Percentiles rank a stretch among this genome's conserved stretches.
Evolutionary conservation across 1,140 invertebrate species (phyloP).

Genomic region (Helicoverpa zea): DNA sequence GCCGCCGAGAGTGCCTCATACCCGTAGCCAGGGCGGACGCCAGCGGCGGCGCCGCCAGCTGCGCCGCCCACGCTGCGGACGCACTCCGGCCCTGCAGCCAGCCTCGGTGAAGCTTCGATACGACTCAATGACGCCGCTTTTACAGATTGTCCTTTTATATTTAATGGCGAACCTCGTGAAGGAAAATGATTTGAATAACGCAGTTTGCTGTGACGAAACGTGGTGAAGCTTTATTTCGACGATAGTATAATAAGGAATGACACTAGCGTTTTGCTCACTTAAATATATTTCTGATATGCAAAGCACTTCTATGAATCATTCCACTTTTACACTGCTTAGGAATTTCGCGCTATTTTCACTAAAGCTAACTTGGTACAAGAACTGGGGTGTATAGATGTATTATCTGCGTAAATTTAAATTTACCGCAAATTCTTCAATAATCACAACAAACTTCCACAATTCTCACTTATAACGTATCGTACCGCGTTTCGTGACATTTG

Average conservation of each 20-base stretch:
- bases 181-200: constrained; percentile 79
- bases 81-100: constrained; percentile 73
- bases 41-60: constrained; percentile 67
- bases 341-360: not conserved
- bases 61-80: constrained; percentile 74
- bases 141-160: constrained; percentile 70
- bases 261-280: not conserved
- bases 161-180: constrained; percentile 71
- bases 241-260: constrained; percentile 25
- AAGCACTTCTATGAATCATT: constrained; percentile 19
- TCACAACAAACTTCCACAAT: constrained; percentile 58
- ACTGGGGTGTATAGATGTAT: not conserved
- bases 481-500: constrained; percentile 43
- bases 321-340: constrained; percentile 20
- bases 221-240: constrained; percentile 69
- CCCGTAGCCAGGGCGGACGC: constrained; percentile 78
- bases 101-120: constrained; percentile 72
- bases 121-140: constrained; percentile 81
- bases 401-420: constrained; percentile 47
- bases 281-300: constrained; percentile 11
- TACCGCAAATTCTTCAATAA: constrained; percentile 46
- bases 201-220: constrained; percentile 83
- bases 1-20: constrained; percentile 82
- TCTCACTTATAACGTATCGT: constrained; percentile 50
- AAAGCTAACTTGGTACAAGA: not conserved